Evolutionary conservation across 2,797 vertebrate species (phyloP).

Genomic region (Halcyon leucocephala): DNA sequence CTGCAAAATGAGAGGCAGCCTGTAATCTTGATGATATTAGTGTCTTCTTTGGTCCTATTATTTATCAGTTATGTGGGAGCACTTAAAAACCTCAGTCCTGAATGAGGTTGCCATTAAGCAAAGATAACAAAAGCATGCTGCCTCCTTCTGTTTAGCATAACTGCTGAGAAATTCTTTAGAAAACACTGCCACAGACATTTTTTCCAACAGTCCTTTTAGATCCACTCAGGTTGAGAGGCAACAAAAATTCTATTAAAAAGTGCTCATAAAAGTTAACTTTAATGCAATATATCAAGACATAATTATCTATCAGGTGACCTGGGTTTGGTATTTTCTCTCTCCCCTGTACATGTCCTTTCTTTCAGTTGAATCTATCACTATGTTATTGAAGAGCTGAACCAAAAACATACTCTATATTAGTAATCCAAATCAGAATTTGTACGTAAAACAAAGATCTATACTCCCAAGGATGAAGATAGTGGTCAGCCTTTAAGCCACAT

Average conservation of each 20-base stretch:
- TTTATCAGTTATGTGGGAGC: neutral
- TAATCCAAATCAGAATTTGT: neutral
- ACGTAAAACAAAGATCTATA: neutral
- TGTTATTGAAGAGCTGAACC: neutral
- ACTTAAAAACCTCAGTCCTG: neutral
- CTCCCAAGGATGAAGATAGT: neutral
- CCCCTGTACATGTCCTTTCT: rapidly evolving
- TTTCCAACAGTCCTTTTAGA: neutral
- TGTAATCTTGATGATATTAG: neutral
- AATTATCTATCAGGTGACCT: neutral
- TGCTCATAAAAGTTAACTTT: neutral
- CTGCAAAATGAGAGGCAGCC: neutral
- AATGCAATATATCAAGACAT: no score
- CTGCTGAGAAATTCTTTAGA: neutral
- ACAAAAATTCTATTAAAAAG: neutral
- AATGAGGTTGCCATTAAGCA: neutral
- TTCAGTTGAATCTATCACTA: no score
- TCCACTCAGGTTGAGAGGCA: neutral
- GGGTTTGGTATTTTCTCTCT: neutral
- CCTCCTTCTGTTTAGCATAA: neutral
- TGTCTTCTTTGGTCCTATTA: neutral
- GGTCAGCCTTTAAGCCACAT: neutral
- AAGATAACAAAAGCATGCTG: neutral
- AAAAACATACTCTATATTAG: neutral
- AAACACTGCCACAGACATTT: neutral